Evolutionary conservation across 2,797 vertebrate genomes (phyloP).

Genomic region (Aphelocoma californica): DNA sequence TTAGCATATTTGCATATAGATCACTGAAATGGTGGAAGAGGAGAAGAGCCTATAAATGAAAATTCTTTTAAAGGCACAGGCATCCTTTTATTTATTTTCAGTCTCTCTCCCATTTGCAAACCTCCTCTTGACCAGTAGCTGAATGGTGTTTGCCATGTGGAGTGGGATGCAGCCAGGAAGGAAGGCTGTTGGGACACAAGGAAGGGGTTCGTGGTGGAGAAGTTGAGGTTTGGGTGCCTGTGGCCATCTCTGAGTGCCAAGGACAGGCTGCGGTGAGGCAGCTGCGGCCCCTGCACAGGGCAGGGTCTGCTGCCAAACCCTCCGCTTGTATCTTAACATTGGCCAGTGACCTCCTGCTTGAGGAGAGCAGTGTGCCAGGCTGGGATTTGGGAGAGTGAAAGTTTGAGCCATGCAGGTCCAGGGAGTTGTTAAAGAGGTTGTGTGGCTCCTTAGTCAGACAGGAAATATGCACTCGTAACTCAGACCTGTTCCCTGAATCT

Average conservation of each 20-base stretch:
- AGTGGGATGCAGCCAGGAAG: accelerated
- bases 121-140: neutral
- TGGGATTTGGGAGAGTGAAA: neutral
- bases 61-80: slow-evolving; percentile 84
- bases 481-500: neutral
- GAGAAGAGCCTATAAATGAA: slow-evolving; percentile 85
- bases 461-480: neutral
- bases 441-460: neutral
- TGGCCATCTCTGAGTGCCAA: neutral
- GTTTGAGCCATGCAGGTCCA: neutral
- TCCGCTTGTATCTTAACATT: neutral
- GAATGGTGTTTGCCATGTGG: accelerated
- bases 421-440: neutral
- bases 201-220: neutral
- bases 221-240: neutral
- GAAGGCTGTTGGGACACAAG: neutral
- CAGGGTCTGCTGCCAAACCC: neutral
- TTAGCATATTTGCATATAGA: slow-evolving; percentile 90
- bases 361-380: neutral
- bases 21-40: slow-evolving; percentile 85
- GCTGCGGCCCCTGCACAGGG: neutral
- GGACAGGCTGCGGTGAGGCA: neutral
- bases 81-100: slow-evolving; percentile 51
- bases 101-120: neutral
- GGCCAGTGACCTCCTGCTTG: neutral